Base-by-base conservation (phyloP, 2,888 invertebrate species). In the Leucoma salicis region DNA sequence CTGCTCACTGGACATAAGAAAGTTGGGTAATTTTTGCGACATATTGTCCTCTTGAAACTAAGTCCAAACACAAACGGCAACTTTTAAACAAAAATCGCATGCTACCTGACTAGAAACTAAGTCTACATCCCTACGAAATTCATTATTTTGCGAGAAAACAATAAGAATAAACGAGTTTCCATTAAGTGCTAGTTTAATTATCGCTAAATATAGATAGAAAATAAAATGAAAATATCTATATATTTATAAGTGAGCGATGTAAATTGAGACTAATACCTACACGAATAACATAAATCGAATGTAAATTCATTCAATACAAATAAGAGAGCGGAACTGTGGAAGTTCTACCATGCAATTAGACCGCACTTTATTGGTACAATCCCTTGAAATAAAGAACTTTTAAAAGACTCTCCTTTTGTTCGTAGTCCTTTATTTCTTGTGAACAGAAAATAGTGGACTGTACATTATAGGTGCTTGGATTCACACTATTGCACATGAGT, bases 311-410 rank as follows among this genome's bases (percentile, higher is more conserved):
- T 68, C 78, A 76, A 75, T 70, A 72, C 70, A 81, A 81, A 82
- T 78, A 78, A 74, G 79, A 79, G 65, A 70, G 64, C 56, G 58
- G 59, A 71, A 67, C 68, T 74, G 76, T 72, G 69, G 74, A 78
- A 80, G 75, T 85, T 79, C 74, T 68, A 74, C 73, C 4, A 74
- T 78, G 79, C 83, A 87, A 87, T 86, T 87, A 87, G 85, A 87
- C 80, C 82, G 68, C 85, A 84, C 80, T 86, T 82, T 82, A 79
- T 74, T 73, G 78, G 75, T 78, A 78, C 82, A 84, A 80, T 83
- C 79, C 80, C 78, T 81, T 80, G 71, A 79, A 86, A 82, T 86
- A 86, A 83, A 84, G 85, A 81, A 84, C 74, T 83, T 79, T n/a
- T 80, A 77, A 79, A 78, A 75, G 76, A 78, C 74, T 73, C 76